Percentiles rank a stretch among this genome's conserved stretches.
phyloP scores from a whole-genome alignment of 1,140 invertebrate genomes.

The Papilio xuthus region DNA sequence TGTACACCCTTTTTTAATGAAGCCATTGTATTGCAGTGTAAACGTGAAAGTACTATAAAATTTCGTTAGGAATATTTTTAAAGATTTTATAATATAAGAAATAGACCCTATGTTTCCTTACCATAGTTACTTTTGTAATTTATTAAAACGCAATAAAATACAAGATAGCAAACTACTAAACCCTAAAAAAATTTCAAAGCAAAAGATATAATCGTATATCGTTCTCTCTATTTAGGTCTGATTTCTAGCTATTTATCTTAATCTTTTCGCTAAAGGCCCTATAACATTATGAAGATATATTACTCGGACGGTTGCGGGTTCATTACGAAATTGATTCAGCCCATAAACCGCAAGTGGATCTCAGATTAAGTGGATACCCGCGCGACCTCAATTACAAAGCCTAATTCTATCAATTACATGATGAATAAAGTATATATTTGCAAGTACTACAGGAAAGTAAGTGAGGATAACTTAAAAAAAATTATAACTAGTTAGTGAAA shows the following conservation, averaged over 20 bases:
- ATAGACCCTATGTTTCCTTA: not conserved
- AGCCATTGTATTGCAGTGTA: not conserved
- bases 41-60: not conserved
- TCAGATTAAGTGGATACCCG: slow-evolving; percentile 4
- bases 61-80: not conserved
- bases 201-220: too few species aligned
- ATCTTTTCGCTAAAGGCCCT: not conserved
- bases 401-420: not conserved
- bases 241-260: not conserved
- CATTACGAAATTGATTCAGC: slow-evolving; percentile 11
- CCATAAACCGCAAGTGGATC: slow-evolving; percentile 17
- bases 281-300: not conserved
- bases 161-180: too few species aligned
- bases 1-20: not conserved
- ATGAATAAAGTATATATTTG: too few species aligned
- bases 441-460: too few species aligned
- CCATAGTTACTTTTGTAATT: too few species aligned
- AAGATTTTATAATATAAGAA: not conserved
- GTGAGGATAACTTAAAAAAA: too few species aligned
- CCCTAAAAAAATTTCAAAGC: too few species aligned
- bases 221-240: too few species aligned
- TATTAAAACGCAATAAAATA: too few species aligned
- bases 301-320: not conserved
- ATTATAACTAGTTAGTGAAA: too few species aligned
- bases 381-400: not conserved